A percentile compares a stretch with the other conserved stretches of the same genome.
These are phyloP conservation scores for Decapterus maruadsi DNA, from an alignment of 2,797 vertebrate genomes.

Conservation along the genomic window DNA sequence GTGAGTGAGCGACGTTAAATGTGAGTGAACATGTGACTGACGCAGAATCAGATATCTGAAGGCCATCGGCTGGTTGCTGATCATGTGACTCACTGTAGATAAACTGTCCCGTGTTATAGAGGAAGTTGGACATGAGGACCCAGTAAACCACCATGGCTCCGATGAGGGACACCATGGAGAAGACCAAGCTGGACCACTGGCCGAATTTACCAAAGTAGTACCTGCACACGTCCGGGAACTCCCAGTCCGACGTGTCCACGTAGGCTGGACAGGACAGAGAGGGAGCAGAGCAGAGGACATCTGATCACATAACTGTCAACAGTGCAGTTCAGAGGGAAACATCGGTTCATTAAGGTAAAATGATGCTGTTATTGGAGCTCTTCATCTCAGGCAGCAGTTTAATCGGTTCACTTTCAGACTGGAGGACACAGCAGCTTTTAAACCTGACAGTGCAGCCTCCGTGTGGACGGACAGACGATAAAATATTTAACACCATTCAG, in stretches of 20 bases:
- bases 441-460: no score
- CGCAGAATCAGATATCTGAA: no score
- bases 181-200: slow-evolving; percentile 94
- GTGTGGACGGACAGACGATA: no score
- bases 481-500: no score
- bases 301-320: no score
- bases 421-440: no score
- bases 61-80: no score
- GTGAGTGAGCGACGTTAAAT: no score
- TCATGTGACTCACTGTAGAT: slow-evolving; percentile 92
- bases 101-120: slow-evolving; percentile 95
- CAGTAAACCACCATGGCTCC: slow-evolving; percentile 99
- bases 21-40: no score
- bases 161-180: slow-evolving; percentile 94
- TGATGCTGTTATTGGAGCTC: neutral
- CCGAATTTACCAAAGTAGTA: slow-evolving; percentile 95
- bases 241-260: slow-evolving; percentile 91
- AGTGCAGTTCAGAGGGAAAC: neutral
- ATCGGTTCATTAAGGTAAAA: neutral
- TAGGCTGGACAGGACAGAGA: slow-evolving; percentile 78
- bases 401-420: no score
- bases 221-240: slow-evolving; percentile 96
- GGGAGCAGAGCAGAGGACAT: neutral
- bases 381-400: no score
- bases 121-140: slow-evolving; percentile 99